A percentile compares a stretch with the other conserved stretches of the same genome.
Conservation (phyloP, 2,113 vertebrate species). For the Cololabis saira region DNA sequence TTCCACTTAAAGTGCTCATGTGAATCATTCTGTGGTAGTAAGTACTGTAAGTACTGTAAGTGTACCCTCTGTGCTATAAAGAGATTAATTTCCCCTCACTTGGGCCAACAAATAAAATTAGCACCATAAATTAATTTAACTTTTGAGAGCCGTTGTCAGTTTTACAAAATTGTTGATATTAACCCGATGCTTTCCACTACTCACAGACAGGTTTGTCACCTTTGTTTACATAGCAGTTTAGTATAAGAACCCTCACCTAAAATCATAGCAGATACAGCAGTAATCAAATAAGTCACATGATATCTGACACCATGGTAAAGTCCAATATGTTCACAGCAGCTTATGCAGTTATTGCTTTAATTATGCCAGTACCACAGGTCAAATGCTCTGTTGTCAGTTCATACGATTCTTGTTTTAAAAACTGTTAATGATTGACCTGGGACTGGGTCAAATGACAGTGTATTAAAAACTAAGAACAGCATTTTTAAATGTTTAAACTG, state of each 20-base stretch:
- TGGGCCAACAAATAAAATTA: slow-evolving; percentile 3
- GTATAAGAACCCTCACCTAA: slow-evolving; percentile 1
- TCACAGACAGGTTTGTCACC: too few relatives aligned
- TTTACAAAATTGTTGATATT: too few relatives aligned
- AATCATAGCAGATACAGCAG: neutral
- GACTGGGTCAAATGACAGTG: neutral
- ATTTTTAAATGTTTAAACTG: too few relatives aligned
- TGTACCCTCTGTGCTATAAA: too few relatives aligned
- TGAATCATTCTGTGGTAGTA: neutral
- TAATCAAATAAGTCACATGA: slow-evolving; percentile 10
- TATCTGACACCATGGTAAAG: neutral
- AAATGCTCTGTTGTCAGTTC: too few relatives aligned
- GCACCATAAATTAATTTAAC: slow-evolving; percentile 11
- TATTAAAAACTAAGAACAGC: neutral
- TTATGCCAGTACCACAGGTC: neutral
- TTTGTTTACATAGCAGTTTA: neutral
- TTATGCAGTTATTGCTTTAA: neutral
- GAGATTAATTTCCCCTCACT: neutral
- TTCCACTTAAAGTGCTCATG: slow-evolving; percentile 59
- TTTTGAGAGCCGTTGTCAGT: too few relatives aligned
- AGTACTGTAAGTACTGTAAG: neutral
- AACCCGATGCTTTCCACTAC: too few relatives aligned
- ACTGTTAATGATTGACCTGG: neutral
- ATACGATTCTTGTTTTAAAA: neutral
- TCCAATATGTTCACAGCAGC: neutral